Evolutionary conservation across 1,140 invertebrate species (phyloP).

Genomic region (Lepidurus apus): DNA sequence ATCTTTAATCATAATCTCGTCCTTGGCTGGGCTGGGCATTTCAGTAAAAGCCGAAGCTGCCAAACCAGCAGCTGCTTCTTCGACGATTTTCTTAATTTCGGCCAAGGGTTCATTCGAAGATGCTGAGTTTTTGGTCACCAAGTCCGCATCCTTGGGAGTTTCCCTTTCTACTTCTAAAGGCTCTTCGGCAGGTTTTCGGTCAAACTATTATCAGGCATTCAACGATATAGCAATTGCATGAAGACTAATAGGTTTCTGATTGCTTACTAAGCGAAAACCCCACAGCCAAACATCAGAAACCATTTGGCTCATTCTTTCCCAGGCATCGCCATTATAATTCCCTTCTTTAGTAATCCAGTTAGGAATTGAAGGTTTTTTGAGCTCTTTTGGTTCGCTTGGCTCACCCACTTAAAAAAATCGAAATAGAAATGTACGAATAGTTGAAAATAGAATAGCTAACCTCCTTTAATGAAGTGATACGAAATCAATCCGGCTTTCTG

Average conservation of each 20-base stretch:
- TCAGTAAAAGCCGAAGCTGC: neutral
- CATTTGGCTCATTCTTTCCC: slow-evolving; percentile 28
- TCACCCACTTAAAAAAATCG: neutral
- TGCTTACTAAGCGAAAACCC: slow-evolving; percentile 28
- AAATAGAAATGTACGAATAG: slow-evolving; percentile 12
- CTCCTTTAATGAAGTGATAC: slow-evolving; percentile 33
- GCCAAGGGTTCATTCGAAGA: neutral
- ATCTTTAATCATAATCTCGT: neutral
- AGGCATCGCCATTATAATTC: slow-evolving; percentile 30
- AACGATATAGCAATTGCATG: neutral
- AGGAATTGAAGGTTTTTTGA: neutral
- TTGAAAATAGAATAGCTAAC: slow-evolving; percentile 25
- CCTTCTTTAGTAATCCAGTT: neutral
- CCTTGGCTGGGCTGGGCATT: neutral
- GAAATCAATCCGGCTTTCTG: slow-evolving; percentile 29
- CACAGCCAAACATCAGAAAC: slow-evolving; percentile 29
- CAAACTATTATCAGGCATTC: neutral
- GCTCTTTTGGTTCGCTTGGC: neutral
- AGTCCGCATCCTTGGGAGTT: neutral
- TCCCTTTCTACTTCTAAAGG: neutral
- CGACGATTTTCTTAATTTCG: neutral
- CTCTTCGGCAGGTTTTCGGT: neutral
- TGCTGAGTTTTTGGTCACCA: neutral
- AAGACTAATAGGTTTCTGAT: neutral
- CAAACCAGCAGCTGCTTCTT: slow-evolving; percentile 2